Percentiles rank a stretch among this genome's conserved stretches.
Conservation (phyloP, 2,113 vertebrate species). For the Furnarius figulus region DNA sequence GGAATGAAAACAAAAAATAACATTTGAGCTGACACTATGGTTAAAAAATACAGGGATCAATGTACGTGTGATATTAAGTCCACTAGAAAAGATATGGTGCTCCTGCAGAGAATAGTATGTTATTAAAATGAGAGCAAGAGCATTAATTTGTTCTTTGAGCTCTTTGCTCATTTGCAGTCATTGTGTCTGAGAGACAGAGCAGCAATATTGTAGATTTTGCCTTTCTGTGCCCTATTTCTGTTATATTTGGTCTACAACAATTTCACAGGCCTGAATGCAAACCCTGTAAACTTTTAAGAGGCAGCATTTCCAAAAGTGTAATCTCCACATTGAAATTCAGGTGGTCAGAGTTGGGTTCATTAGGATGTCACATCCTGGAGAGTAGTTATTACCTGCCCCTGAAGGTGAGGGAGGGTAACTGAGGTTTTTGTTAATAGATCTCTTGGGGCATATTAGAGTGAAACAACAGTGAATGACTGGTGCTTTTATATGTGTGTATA, state of each 20-base stretch:
- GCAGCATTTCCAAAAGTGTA: background rate
- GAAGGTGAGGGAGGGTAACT: background rate
- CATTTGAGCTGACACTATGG: background rate
- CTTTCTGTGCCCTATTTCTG: background rate
- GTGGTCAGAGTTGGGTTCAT: background rate
- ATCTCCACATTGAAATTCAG: background rate
- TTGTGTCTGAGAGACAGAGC: background rate
- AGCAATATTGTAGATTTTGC: background rate
- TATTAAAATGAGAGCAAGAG: background rate
- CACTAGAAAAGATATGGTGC: background rate
- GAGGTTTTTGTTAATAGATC: background rate
- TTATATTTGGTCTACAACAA: background rate
- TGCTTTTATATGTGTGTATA: background rate
- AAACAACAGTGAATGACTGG: background rate
- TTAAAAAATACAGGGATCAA: background rate
- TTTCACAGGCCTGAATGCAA: background rate
- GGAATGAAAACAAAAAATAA: background rate
- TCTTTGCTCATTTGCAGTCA: background rate
- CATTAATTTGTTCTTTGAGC: constrained; percentile 22
- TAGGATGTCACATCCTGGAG: too few relatives aligned
- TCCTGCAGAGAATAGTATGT: background rate
- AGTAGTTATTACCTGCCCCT: background rate
- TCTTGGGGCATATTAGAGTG: background rate
- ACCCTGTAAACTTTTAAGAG: background rate
- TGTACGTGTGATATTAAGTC: background rate